Evolutionary conservation across 2,888 invertebrate genomes (phyloP).

Genomic region (Suillia variegata): DNA sequence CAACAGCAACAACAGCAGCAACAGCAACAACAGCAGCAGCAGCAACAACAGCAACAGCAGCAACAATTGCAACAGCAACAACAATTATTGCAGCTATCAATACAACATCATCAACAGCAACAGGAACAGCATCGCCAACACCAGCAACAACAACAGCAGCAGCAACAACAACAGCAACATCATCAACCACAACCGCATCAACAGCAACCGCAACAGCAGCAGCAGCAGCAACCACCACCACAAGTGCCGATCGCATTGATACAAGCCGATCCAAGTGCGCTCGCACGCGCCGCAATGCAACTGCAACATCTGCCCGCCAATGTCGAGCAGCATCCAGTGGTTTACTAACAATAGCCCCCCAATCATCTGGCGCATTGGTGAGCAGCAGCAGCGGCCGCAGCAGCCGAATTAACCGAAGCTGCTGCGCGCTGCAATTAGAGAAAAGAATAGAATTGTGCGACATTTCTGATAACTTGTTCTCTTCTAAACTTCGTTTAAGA

Average conservation of each 20-base stretch:
- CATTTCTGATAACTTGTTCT: conserved; percentile 2
- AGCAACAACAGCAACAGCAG: conserved; percentile 50
- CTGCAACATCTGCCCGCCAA: conserved; percentile 59
- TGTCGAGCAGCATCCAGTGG: conserved; percentile 61
- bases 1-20: conserved; percentile 41
- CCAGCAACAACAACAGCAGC: conserved; percentile 50
- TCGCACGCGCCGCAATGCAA: conserved; percentile 60
- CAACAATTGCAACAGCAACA: conserved; percentile 44
- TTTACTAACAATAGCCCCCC: conserved; percentile 60
- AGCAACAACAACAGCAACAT: conserved; percentile 39
- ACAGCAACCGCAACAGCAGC: conserved; percentile 46
- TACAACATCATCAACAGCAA: conserved; percentile 52
- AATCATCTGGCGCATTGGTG: conserved; percentile 25
- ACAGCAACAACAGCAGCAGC: conserved; percentile 41
- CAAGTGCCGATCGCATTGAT: conserved; percentile 59
- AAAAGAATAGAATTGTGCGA: conserved; percentile 6
- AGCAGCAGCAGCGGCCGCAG: conserved; percentile 25
- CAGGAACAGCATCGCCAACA: conserved; percentile 47
- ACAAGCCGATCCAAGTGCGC: conserved; percentile 55
- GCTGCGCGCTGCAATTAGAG: conserved; percentile 23
- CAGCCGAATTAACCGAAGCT: conserved; percentile 27
- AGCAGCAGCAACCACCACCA: conserved; percentile 53
- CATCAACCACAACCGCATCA: conserved; percentile 40
- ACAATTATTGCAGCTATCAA: conserved; percentile 46
- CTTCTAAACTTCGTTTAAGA: too few species aligned